Percentiles rank a stretch among this genome's conserved stretches.
Evolutionary conservation across 2,888 invertebrate genomes (phyloP).

Genomic region (Phalera bucephala): DNA sequence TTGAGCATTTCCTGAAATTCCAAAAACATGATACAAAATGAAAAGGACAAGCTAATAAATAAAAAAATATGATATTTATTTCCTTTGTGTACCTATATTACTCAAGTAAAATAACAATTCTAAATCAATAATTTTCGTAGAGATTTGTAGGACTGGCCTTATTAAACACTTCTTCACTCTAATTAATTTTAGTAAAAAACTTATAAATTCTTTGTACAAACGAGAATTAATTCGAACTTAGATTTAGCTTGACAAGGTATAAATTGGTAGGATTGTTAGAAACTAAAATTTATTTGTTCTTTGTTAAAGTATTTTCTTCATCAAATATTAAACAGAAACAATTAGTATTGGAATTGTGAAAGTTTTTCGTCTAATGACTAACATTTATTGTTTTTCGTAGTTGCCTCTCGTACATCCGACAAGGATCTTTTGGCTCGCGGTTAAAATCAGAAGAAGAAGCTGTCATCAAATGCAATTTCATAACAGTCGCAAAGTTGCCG

Average conservation of each 20-base stretch:
- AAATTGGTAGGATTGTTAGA: conserved; percentile 4
- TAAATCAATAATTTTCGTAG: conserved; percentile 3
- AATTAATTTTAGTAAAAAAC: background rate
- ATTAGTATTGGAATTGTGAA: background rate
- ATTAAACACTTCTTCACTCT: background rate
- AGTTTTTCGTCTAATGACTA: background rate
- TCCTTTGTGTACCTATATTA: too few relatives aligned
- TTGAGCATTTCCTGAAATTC: too few relatives aligned
- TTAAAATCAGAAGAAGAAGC: too few relatives aligned
- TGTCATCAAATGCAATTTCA: too few relatives aligned
- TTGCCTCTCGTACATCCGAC: background rate
- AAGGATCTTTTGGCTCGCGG: too few relatives aligned
- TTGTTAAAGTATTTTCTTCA: conserved; percentile 2
- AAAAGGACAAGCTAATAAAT: too few relatives aligned
- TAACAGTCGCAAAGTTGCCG: too few relatives aligned
- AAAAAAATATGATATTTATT: too few relatives aligned
- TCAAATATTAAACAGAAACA: conserved; percentile 6
- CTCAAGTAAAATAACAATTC: background rate
- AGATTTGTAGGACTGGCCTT: background rate
- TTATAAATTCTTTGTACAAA: background rate
- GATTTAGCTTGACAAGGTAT: conserved; percentile 4
- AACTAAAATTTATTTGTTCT: conserved; percentile 1
- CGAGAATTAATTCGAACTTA: conserved; percentile 1
- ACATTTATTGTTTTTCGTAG: conserved; percentile 2
- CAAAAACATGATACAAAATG: too few relatives aligned